Base-by-base conservation (phyloP, 2,888 invertebrate species). In the Criorhina ranunculi region DNA sequence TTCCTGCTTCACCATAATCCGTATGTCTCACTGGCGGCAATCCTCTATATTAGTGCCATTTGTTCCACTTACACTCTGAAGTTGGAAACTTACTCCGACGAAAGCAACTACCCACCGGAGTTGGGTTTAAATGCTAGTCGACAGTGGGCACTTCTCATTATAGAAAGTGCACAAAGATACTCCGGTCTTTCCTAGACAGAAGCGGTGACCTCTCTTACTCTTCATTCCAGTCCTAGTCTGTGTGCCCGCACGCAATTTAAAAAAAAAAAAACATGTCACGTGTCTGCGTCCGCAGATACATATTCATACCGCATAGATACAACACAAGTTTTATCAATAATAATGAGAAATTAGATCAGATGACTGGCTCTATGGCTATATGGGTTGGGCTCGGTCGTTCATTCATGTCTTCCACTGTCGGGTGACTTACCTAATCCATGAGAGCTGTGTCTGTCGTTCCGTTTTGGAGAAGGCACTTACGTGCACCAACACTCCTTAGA, bases 291-390 rank as follows among this genome's bases (percentile, higher is more conserved):
- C 29, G 57, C 66, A 64, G 24, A 51, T 51, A 55, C 60, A 57
- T 46, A 60, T 72, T 29, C 66, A 67, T 66, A 11, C 4, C 8
- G 2, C 40, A 55, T 49, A 29, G 53, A 66, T 35, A 46, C 37
- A 11, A 55, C 37, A 40, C 15, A 44, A 33, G 44, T 64, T 77
- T 77, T 66, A 70, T 70, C 55, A 49, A 67, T 53, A 77, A 67
- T 60, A 73, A 73, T 67, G 66, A 67, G 62, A 78, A 78, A 78
- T 78, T 83, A 67, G 77, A 83, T 83, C 78, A 73, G 33, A 78
- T 37, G 1, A 5, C 37, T 46, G 4, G 24, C 31, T 46, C 35
- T 40, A 12, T 19, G 53, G 15, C 8, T 44, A 55, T 19, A 44
- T 77, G 72, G 76, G 66, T 70, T 76, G 64, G 75, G 59, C 64